phyloP scores from a whole-genome alignment of 2,888 invertebrate species.

The Syrphus vitripennis region DNA sequence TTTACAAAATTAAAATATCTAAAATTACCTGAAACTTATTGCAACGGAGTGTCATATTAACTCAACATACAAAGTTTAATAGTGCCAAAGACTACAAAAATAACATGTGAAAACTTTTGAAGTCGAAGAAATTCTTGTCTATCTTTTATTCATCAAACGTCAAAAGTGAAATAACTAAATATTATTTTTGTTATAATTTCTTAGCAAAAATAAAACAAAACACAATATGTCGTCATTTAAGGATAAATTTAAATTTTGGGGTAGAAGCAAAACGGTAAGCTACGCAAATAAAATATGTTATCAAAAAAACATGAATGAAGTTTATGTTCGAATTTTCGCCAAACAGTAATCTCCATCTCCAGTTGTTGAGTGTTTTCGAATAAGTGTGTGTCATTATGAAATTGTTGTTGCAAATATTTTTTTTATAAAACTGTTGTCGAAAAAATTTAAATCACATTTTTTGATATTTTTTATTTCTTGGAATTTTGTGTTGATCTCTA shows the following conservation, averaged over 20 bases:
- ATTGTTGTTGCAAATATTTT: neutral
- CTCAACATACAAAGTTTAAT: neutral
- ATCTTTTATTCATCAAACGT: neutral
- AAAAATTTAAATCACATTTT: neutral
- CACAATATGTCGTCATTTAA: slow-evolving; percentile 79
- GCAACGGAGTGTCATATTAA: neutral
- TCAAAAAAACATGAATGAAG: neutral
- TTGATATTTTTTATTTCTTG: neutral
- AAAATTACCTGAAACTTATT: slow-evolving; percentile 9
- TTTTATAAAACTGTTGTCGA: neutral
- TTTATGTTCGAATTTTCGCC: slow-evolving; percentile 14
- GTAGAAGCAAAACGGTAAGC: slow-evolving; percentile 79
- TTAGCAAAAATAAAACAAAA: neutral
- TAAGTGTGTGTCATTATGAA: neutral
- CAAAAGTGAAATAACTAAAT: neutral
- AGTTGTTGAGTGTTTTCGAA: neutral
- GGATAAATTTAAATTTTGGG: slow-evolving; percentile 81
- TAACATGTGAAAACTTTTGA: slow-evolving; percentile 3
- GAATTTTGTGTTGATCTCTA: neutral
- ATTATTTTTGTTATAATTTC: neutral
- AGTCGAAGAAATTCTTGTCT: neutral
- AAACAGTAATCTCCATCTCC: neutral
- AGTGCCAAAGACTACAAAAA: neutral
- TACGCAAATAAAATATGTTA: neutral
- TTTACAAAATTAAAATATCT: neutral